Conservation (phyloP, 2,797 vertebrate genomes). For the Chloroceryle inda region DNA sequence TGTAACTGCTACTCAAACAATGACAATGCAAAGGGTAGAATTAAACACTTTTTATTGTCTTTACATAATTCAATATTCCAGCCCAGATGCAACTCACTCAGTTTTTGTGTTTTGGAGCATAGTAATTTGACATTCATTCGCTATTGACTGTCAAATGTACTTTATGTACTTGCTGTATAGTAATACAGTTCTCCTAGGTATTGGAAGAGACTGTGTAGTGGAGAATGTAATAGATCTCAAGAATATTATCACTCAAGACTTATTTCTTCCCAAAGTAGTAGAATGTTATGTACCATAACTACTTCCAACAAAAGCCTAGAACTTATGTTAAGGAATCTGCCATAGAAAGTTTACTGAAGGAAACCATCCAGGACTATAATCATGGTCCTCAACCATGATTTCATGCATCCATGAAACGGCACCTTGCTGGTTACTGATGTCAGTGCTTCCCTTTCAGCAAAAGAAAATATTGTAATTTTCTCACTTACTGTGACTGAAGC, state of each 20-base stretch:
- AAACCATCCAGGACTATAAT: neutral
- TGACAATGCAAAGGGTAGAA: neutral
- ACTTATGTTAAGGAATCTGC: neutral
- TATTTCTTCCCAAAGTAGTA: neutral
- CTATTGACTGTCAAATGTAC: slow-evolving; percentile 28
- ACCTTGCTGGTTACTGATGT: neutral
- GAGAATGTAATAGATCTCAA: neutral
- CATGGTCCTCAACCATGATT: neutral
- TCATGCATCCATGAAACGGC: neutral
- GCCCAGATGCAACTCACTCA: neutral
- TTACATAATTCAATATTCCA: slow-evolving; percentile 15
- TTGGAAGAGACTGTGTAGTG: neutral
- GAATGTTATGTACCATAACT: neutral
- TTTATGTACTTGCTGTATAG: slow-evolving; percentile 10
- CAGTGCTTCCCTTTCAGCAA: neutral
- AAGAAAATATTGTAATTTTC: neutral
- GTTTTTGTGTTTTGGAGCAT: slow-evolving; percentile 1
- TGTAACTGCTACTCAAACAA: slow-evolving; percentile 21
- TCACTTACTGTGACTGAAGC: neutral
- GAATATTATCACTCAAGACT: neutral
- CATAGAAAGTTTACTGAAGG: neutral
- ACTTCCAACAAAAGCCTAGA: neutral
- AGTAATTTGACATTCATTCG: slow-evolving; percentile 38
- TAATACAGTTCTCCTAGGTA: neutral
- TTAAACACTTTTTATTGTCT: slow-evolving; percentile 1